Evolutionary conservation across 2,888 invertebrate genomes (phyloP).

Genomic region (Amiota communis): DNA sequence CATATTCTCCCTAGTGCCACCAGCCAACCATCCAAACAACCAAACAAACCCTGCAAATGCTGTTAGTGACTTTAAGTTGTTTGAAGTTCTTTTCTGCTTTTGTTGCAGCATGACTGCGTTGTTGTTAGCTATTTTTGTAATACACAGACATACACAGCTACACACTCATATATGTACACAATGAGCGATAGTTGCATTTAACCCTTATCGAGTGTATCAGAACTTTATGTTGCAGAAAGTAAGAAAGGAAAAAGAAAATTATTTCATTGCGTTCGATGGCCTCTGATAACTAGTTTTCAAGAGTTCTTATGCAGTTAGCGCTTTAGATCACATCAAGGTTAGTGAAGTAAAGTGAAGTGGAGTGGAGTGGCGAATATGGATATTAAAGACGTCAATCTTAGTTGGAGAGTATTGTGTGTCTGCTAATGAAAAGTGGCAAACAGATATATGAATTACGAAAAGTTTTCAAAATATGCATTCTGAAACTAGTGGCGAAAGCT

Average conservation of each 20-base stretch:
- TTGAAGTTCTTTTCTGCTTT: not conserved
- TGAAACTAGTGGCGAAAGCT: no score
- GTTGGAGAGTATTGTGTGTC: no score
- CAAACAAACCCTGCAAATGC: no score
- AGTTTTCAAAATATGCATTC: no score
- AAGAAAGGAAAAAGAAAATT: not conserved
- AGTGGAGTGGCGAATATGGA: not conserved
- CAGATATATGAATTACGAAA: no score
- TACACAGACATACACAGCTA: constrained; percentile 17
- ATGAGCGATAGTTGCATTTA: constrained; percentile 27
- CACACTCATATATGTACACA: not conserved
- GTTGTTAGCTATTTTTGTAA: not conserved
- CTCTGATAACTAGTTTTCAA: not conserved
- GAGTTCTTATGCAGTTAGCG: not conserved
- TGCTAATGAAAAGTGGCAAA: no score
- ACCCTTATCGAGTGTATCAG: constrained; percentile 29
- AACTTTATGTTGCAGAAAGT: not conserved
- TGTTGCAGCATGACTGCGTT: no score
- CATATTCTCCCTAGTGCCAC: no score
- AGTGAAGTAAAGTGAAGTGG: not conserved
- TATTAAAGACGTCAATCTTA: no score
- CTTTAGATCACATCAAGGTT: not conserved
- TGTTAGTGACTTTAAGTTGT: no score
- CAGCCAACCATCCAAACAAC: no score
- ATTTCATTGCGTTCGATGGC: not conserved